These are phyloP conservation scores for Falcaria lacertinaria DNA, from an alignment of 2,888 invertebrate genomes.

Conservation along the genomic window DNA sequence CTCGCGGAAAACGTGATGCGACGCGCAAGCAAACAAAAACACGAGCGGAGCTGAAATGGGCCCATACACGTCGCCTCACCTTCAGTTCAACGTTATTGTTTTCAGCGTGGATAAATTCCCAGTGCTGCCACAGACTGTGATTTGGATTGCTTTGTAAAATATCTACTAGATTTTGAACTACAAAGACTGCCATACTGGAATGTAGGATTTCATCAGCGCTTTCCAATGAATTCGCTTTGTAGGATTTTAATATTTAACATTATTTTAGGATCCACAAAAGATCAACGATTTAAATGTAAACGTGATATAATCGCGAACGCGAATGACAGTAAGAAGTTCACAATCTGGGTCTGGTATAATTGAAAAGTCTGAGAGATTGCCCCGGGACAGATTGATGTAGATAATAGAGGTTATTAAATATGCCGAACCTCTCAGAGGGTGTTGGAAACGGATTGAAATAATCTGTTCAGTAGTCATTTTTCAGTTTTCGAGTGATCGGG, in stretches of 20 bases:
- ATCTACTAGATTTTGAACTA: conserved; percentile 12
- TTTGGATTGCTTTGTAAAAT: conserved; percentile 20
- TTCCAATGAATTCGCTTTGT: no score
- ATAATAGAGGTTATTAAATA: conserved; percentile 66
- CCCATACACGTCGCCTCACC: conserved; percentile 30
- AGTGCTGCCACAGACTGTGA: conserved; percentile 12
- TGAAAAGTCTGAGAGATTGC: conserved; percentile 50
- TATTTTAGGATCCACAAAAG: neutral
- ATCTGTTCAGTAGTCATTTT: conserved; percentile 60
- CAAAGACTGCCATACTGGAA: neutral
- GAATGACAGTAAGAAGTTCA: conserved; percentile 23
- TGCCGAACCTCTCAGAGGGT: conserved; percentile 54
- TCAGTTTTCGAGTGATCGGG: conserved; percentile 42
- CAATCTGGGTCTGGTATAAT: conserved; percentile 46
- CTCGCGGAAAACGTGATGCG: conserved; percentile 51
- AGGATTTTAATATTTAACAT: no score
- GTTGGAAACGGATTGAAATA: conserved; percentile 60
- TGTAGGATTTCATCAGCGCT: neutral
- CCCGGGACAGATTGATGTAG: conserved; percentile 44
- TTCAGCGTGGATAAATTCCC: conserved; percentile 17
- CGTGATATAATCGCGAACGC: conserved; percentile 4
- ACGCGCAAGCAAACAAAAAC: conserved; percentile 61
- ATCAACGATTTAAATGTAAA: neutral
- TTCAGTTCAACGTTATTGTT: conserved; percentile 33
- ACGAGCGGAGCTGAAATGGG: conserved; percentile 47